phyloP scores from a whole-genome alignment of 2,113 vertebrate species.

The Hydropotes inermis region DNA sequence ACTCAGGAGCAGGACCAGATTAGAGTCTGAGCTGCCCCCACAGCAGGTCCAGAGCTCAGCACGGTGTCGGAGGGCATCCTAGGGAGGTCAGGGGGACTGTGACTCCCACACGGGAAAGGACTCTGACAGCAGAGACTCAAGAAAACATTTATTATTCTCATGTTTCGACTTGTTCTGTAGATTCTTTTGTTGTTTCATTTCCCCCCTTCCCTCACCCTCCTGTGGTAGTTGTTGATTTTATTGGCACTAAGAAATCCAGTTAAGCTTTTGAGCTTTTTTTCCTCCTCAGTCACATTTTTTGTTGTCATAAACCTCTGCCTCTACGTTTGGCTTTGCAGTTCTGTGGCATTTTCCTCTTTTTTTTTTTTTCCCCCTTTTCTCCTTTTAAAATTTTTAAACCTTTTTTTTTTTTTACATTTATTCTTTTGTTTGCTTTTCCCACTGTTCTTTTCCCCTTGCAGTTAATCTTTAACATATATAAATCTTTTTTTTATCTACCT shows the following conservation, averaged over 20 bases:
- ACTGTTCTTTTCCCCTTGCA: neutral
- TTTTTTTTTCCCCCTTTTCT: no score
- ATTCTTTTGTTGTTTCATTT: neutral
- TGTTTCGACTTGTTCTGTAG: neutral
- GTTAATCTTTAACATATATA: neutral
- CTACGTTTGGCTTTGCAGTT: neutral
- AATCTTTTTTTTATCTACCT: neutral
- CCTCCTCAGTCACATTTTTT: neutral
- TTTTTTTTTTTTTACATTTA: neutral
- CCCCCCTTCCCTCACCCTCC: accelerated
- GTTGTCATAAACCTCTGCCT: neutral
- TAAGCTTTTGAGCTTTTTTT: neutral
- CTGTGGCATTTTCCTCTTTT: neutral
- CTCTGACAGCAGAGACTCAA: neutral
- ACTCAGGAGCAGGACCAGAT: neutral
- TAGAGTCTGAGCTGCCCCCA: neutral
- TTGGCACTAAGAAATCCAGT: neutral
- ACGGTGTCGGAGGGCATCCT: neutral
- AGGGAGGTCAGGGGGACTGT: neutral
- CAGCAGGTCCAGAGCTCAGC: neutral
- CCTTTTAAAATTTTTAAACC: neutral
- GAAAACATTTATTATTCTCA: neutral
- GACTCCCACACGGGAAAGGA: neutral
- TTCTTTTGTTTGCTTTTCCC: neutral
- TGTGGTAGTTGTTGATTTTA: neutral